Evolutionary conservation across 2,797 vertebrate species (phyloP).

Genomic region (Rhinella marina): DNA sequence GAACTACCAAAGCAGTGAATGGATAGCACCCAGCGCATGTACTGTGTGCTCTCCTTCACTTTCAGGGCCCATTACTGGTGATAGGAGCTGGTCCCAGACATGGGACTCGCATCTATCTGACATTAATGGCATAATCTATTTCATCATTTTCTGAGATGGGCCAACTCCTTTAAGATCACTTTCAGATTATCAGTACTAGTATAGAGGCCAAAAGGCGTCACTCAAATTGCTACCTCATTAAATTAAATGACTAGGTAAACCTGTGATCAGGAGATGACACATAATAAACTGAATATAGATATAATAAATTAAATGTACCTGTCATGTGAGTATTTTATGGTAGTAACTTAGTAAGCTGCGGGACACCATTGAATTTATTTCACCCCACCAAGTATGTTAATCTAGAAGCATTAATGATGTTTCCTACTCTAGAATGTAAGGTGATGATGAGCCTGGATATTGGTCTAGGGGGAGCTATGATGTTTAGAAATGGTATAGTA

Average conservation of each 20-base stretch:
- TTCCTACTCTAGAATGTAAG: background rate
- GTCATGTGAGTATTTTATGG: background rate
- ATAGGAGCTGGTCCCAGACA: no score
- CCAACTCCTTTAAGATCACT: background rate
- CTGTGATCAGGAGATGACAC: background rate
- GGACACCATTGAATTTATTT: background rate
- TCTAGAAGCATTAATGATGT: background rate
- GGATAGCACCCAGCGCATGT: no score
- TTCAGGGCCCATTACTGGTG: no score
- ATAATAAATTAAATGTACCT: background rate
- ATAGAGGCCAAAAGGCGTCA: background rate
- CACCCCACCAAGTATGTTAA: background rate
- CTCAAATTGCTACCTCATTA: background rate
- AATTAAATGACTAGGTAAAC: constrained; percentile 5
- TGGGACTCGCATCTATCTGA: no score
- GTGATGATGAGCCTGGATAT: background rate
- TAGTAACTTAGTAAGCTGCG: background rate
- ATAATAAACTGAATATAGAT: constrained; percentile 10
- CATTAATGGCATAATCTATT: no score
- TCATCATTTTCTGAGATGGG: background rate
- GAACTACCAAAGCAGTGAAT: no score
- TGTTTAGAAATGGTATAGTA: background rate
- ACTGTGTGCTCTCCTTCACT: no score
- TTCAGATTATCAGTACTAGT: background rate
- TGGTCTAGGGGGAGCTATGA: background rate